Evolutionary conservation across 1,140 invertebrate genomes (phyloP), one percentile per base, ranked within the genome.

Genomic region (Centruroides vittatus): DNA sequence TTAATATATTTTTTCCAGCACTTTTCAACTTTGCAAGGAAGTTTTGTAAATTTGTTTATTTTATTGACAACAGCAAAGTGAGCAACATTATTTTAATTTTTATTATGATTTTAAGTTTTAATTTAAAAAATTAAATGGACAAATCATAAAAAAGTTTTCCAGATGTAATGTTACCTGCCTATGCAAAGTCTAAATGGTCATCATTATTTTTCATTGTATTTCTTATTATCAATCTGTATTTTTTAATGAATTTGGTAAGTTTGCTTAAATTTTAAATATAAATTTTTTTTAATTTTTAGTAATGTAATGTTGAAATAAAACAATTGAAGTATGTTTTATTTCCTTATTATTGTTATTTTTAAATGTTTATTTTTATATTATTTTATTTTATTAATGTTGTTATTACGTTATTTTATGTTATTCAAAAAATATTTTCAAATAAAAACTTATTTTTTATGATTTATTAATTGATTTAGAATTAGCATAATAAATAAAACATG

Each of bases 101-200:
- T 35, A 53, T 4, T 34, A 4, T 53, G 4, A 4, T 53, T 4
- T 4, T 53, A 23, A 53, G 7, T 4, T 53, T 53, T 34, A 53
- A 53, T 53, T 53, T 41, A 41, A 4, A 7, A 7, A 41, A 41
- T 41, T 4, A 41, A 41, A 4, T 41, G 7, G 7, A 41, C 7
- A 41, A 4, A 41, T 41, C 7, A 4, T 4, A 4, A 0, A 64
- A 12, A 73, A 92, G 88, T 75, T 93, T 86, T 76, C 89, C 89
- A 34, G 89, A 93, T 74, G 88, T 94, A 8, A 93, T 93, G 89
- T 92, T 94, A 89, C 88, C 86, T 10, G 84, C 89, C 0, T 93
- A 90, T 75, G 81, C 84, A 3, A 79, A 79, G 67, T 85, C 81
- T 13, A 85, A 83, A 70, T 90, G 84, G 81, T 86, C 86, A 67